phyloP scores from a whole-genome alignment of 2,888 invertebrate genomes.

The Stegana nigrithorax region DNA sequence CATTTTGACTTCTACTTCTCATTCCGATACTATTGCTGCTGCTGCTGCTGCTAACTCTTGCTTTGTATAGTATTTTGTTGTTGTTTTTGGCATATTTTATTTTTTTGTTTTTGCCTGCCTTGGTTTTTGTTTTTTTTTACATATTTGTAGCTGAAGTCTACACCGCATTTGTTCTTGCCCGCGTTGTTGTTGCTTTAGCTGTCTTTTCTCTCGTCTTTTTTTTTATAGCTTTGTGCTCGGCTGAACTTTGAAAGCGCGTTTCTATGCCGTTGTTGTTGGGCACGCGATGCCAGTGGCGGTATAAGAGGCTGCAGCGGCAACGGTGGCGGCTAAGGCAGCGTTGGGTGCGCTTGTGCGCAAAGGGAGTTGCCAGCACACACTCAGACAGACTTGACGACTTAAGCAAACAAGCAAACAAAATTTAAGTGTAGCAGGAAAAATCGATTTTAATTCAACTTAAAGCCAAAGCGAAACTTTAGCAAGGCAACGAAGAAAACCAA shows the following conservation, averaged over 20 bases:
- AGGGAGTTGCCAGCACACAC: background rate
- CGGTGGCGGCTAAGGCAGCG: too few relatives aligned
- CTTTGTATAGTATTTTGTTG: background rate
- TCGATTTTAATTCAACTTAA: background rate
- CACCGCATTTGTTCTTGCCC: background rate
- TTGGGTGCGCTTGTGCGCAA: too few relatives aligned
- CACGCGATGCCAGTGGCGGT: background rate
- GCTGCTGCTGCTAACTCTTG: background rate
- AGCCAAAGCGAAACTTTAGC: background rate
- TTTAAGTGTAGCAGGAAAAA: background rate
- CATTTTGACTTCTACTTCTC: background rate
- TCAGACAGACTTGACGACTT: too few relatives aligned
- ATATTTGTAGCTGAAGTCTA: constrained; percentile 1
- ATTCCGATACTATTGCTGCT: too few relatives aligned
- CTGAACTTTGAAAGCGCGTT: constrained; percentile 1
- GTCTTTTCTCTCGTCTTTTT: background rate
- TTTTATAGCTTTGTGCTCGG: constrained; percentile 7
- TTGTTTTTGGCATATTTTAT: constrained; percentile 15
- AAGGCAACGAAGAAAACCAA: too few relatives aligned
- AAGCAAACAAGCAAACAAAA: background rate
- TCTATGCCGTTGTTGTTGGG: background rate
- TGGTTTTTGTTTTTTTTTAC: background rate
- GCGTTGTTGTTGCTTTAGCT: constrained; percentile 2
- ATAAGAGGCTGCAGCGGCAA: too few relatives aligned
- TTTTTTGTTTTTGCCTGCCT: background rate